Conservation (phyloP, 2,888 invertebrate genomes). For the Lycocerus yunnanus region DNA sequence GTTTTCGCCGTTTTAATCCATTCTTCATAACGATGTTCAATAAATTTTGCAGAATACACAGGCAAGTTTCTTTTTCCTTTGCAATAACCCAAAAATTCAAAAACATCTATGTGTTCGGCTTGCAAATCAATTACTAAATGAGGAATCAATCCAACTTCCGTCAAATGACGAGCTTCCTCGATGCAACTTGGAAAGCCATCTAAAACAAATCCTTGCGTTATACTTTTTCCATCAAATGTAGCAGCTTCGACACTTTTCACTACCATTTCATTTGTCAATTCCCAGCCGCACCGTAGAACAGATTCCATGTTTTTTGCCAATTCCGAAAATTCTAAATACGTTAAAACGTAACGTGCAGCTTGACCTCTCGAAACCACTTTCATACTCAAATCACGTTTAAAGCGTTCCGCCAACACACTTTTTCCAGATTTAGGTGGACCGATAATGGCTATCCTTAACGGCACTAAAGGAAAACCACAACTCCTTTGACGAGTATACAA, state of each 20-base stretch:
- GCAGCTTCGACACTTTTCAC: constrained; percentile 61
- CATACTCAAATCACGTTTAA: constrained; percentile 60
- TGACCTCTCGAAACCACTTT: constrained; percentile 61
- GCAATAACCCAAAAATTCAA: constrained; percentile 55
- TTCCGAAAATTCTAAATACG: constrained; percentile 59
- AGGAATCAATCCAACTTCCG: constrained; percentile 61
- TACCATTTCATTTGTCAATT: constrained; percentile 55
- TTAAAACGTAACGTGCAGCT: constrained; percentile 59
- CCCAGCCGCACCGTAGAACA: constrained; percentile 55
- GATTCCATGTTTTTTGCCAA: constrained; percentile 56
- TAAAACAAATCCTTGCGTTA: constrained; percentile 63
- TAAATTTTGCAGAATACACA: constrained; percentile 41
- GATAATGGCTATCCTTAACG: constrained; percentile 61
- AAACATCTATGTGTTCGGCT: constrained; percentile 50
- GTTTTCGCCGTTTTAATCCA: constrained; percentile 53
- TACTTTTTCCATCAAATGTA: constrained; percentile 56
- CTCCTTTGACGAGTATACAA: constrained; percentile 59
- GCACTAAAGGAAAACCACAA: constrained; percentile 56
- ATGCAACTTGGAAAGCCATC: constrained; percentile 65
- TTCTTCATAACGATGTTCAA: constrained; percentile 54
- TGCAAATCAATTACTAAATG: constrained; percentile 62
- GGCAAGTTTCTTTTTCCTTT: constrained; percentile 44
- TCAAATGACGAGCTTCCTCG: constrained; percentile 59
- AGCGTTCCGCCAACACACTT: constrained; percentile 61
- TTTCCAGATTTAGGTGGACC: constrained; percentile 69